A percentile compares a stretch with the other conserved stretches of the same genome.
Conservation (phyloP, 2,113 vertebrate genomes). For the Dipodomys spectabilis region DNA sequence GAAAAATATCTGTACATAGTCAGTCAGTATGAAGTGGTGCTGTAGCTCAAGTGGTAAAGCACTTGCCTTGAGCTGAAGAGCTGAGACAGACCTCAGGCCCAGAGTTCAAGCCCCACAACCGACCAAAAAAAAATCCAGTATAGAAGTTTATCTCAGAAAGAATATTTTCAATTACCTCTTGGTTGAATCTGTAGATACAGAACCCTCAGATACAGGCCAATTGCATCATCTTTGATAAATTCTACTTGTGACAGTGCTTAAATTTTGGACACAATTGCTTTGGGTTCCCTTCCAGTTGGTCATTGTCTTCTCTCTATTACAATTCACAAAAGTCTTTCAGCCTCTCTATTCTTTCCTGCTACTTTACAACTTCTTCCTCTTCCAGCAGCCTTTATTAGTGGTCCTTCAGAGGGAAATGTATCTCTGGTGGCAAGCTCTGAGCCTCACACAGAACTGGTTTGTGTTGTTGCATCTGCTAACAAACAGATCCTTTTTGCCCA, state of each 20-base stretch:
- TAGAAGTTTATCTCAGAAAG: not conserved
- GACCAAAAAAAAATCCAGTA: not conserved
- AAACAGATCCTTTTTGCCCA: not conserved
- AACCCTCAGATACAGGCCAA: not conserved
- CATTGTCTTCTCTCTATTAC: conserved; percentile 4
- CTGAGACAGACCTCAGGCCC: too few relatives aligned
- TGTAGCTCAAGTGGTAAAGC: too few relatives aligned
- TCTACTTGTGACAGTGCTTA: not conserved
- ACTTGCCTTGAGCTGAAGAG: too few relatives aligned
- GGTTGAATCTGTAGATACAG: not conserved
- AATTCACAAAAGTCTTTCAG: conserved; percentile 20
- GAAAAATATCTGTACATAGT: not conserved
- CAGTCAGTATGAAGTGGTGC: not conserved
- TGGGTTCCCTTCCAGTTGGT: not conserved
- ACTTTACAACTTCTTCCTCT: not conserved
- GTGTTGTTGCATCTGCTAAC: not conserved
- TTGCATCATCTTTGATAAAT: not conserved
- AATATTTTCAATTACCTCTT: not conserved
- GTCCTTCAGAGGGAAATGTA: not conserved
- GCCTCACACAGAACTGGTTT: not conserved
- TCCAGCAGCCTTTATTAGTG: conserved; percentile 23
- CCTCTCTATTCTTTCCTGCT: not conserved
- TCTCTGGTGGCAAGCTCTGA: not conserved
- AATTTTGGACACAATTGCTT: not conserved
- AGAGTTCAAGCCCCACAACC: too few relatives aligned